Conservation (phyloP, 2,888 invertebrate genomes). For the Xylota sylvarum region DNA sequence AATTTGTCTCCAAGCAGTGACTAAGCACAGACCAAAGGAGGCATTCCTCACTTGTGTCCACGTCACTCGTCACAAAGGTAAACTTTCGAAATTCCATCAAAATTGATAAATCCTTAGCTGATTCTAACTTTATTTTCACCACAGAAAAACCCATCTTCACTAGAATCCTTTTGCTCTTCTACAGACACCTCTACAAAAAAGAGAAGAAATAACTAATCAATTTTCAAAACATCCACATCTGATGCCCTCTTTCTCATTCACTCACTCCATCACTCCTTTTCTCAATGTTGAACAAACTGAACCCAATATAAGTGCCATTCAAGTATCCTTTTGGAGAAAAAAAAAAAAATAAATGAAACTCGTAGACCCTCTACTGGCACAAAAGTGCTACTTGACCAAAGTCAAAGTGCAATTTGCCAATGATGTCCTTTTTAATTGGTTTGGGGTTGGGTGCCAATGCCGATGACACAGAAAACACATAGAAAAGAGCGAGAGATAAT, state of each 20-base stretch:
- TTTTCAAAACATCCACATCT: slow-evolving; percentile 36
- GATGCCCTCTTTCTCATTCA: slow-evolving; percentile 19
- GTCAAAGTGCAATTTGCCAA: slow-evolving; percentile 74
- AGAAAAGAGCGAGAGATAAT: slow-evolving; percentile 1
- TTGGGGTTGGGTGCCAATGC: slow-evolving; percentile 43
- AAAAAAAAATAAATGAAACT: slow-evolving; percentile 23
- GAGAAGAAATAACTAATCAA: slow-evolving; percentile 51
- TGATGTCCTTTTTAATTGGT: slow-evolving; percentile 74
- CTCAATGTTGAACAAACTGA: slow-evolving; percentile 49
- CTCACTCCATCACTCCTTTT: slow-evolving; percentile 15
- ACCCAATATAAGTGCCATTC: slow-evolving; percentile 58
- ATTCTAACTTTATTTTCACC: not conserved
- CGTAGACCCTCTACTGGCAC: slow-evolving; percentile 33
- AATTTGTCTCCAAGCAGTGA: too few relatives aligned
- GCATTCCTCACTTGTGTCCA: too few relatives aligned
- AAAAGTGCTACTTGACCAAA: slow-evolving; percentile 68
- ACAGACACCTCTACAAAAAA: slow-evolving; percentile 8
- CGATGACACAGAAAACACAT: slow-evolving; percentile 20
- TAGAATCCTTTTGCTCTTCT: not conserved
- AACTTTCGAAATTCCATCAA: not conserved
- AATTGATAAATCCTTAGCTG: not conserved
- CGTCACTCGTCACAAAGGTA: not conserved
- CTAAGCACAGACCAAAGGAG: too few relatives aligned
- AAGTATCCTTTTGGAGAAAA: slow-evolving; percentile 31
- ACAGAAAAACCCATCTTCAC: not conserved